Percentiles rank a stretch among this genome's conserved stretches.
Evolutionary conservation across 2,797 vertebrate genomes (phyloP).

Genomic region (Enteromius argenteus): DNA sequence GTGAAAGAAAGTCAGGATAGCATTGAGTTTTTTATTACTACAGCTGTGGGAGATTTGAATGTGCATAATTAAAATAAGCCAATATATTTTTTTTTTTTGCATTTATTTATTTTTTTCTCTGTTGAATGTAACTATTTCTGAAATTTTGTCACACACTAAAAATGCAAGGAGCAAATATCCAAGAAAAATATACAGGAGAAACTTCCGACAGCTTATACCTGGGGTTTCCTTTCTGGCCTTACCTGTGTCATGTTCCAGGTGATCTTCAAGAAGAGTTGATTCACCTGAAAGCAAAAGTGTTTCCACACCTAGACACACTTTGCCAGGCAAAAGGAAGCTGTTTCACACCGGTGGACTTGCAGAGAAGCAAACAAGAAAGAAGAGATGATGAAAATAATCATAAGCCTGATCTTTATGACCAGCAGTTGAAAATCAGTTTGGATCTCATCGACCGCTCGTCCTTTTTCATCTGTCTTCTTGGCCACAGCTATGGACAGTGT

Average conservation of each 20-base stretch:
- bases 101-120: not conserved
- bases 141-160: not conserved
- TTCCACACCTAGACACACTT: conserved; percentile 68
- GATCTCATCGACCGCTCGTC: conserved; percentile 62
- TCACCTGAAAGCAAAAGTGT: conserved; percentile 58
- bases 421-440: conserved; percentile 65
- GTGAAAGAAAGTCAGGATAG: not conserved
- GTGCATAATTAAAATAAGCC: not conserved
- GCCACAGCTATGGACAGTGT: conserved; percentile 62
- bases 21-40: conserved; percentile 16
- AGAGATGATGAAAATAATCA: not conserved
- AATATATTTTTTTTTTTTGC: not conserved
- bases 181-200: not conserved
- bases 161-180: conserved; percentile 16
- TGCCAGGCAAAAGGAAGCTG: conserved; percentile 52
- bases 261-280: conserved; percentile 62
- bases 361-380: conserved; percentile 11
- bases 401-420: conserved; percentile 39
- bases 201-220: not conserved
- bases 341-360: conserved; percentile 67
- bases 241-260: conserved; percentile 55
- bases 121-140: not conserved
- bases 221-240: conserved; percentile 52
- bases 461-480: conserved; percentile 66
- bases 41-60: not conserved